phyloP scores from a whole-genome alignment of 2,797 vertebrate genomes.

The Enteromius treurensis region DNA sequence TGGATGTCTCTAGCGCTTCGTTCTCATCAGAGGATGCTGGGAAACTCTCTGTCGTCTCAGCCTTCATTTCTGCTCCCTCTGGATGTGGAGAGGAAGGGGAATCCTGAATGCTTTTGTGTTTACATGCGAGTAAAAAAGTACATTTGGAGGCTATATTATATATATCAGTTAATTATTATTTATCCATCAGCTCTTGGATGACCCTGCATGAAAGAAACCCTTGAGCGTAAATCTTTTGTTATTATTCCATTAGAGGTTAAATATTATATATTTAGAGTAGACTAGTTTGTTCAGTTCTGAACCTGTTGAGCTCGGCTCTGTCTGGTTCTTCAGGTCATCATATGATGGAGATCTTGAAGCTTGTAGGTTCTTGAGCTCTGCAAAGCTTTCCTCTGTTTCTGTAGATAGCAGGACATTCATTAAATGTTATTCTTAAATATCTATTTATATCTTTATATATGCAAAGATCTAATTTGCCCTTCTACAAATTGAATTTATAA shows the following conservation, averaged over 20 bases:
- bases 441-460: not conserved
- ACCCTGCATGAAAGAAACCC: not conserved
- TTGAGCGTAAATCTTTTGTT: not conserved
- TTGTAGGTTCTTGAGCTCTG: conserved; percentile 58
- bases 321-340: conserved; percentile 51
- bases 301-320: conserved; percentile 57
- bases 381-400: conserved; percentile 58
- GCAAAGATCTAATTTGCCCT: not conserved
- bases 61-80: conserved; percentile 33
- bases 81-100: conserved; percentile 18
- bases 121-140: not conserved
- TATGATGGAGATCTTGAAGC: conserved; percentile 56
- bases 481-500: not conserved
- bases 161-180: not conserved
- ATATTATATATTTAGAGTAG: not conserved
- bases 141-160: not conserved
- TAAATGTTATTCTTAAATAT: not conserved
- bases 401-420: conserved; percentile 40
- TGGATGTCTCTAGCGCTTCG: conserved; percentile 44
- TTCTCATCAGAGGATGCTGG: conserved; percentile 41
- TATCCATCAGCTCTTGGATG: not conserved
- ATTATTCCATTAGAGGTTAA: not conserved
- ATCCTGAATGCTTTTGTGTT: not conserved
- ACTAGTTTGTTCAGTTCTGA: not conserved
- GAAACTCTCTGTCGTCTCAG: conserved; percentile 48